These are phyloP conservation scores for Brassicogethes aeneus DNA, from an alignment of 2,888 invertebrate genomes.

Conservation along the genomic window DNA sequence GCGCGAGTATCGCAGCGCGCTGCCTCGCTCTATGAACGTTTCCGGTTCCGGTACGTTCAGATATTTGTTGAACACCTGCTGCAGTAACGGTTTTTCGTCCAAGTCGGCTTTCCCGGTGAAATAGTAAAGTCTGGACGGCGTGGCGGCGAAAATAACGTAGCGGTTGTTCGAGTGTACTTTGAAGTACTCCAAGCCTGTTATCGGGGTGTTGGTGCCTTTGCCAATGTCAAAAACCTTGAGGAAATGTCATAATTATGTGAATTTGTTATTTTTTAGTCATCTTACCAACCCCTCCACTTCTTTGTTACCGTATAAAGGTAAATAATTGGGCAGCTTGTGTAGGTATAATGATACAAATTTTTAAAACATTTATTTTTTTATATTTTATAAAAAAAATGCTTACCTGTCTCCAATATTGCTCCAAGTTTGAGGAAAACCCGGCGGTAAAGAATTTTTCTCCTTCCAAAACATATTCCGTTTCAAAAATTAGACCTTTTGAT, in stretches of 20 bases:
- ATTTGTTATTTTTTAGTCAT: constrained; percentile 1
- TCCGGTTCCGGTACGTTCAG: constrained; percentile 60
- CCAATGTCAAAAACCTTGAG: constrained; percentile 80
- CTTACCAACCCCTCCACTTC: constrained; percentile 70
- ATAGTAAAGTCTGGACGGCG: constrained; percentile 77
- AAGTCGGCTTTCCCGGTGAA: constrained; percentile 69
- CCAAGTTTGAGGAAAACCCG: constrained; percentile 54
- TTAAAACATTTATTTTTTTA: constrained; percentile 1
- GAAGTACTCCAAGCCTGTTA: constrained; percentile 83
- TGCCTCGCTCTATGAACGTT: constrained; percentile 61
- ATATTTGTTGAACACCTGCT: constrained; percentile 71
- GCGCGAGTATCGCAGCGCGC: constrained; percentile 59
- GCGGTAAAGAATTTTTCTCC: constrained; percentile 77
- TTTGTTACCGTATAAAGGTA: constrained; percentile 62
- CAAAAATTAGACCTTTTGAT: constrained; percentile 81
- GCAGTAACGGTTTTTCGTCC: constrained; percentile 73
- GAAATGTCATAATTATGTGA: constrained; percentile 9
- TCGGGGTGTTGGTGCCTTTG: constrained; percentile 64
- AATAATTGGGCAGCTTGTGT: constrained; percentile 65
- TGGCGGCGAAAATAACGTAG: constrained; percentile 77
- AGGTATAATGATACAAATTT: constrained; percentile 9
- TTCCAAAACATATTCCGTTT: constrained; percentile 75
- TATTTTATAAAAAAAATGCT: constrained; percentile 8
- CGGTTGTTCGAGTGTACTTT: constrained; percentile 60
- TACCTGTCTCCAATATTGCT: constrained; percentile 78